These are phyloP conservation scores for Leptestheria dahalacensis DNA, from an alignment of 1,140 invertebrate species.

Conservation along the genomic window DNA sequence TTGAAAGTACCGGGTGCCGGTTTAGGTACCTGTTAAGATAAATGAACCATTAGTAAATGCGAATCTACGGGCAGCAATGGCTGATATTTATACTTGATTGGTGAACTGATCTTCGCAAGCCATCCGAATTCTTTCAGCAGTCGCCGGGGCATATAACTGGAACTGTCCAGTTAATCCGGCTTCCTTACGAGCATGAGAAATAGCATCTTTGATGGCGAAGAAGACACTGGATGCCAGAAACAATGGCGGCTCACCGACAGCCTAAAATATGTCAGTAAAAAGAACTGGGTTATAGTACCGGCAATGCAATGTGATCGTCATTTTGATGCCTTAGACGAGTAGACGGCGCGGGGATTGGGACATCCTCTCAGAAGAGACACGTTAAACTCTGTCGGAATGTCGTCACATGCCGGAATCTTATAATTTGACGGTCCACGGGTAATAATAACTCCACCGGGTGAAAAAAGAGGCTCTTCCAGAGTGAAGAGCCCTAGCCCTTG, in stretches of 20 bases:
- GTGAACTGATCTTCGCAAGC: constrained; percentile 73
- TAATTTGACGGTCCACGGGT: constrained; percentile 82
- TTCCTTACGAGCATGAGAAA: constrained; percentile 57
- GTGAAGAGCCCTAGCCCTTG: constrained; percentile 87
- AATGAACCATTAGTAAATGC: neutral
- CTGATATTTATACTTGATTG: constrained; percentile 39
- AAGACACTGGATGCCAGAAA: constrained; percentile 74
- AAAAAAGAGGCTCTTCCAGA: constrained; percentile 74
- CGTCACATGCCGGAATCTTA: constrained; percentile 72
- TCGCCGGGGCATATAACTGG: constrained; percentile 74
- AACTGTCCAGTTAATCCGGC: constrained; percentile 45
- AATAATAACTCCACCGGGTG: constrained; percentile 58
- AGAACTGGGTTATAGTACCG: neutral
- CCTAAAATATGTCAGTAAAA: constrained; percentile 35
- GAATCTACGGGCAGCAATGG: neutral
- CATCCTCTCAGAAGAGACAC: constrained; percentile 76
- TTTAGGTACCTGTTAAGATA: neutral
- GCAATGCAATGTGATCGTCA: too few relatives aligned
- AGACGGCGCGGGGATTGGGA: constrained; percentile 75
- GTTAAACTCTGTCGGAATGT: constrained; percentile 83
- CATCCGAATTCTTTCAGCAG: constrained; percentile 74
- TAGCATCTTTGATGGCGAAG: constrained; percentile 82
- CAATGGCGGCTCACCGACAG: constrained; percentile 85
- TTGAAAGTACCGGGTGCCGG: neutral
- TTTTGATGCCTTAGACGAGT: constrained; percentile 70